Evolutionary conservation across 2,797 vertebrate genomes (phyloP).

Genomic region (Pseudochaenichthys georgianus): DNA sequence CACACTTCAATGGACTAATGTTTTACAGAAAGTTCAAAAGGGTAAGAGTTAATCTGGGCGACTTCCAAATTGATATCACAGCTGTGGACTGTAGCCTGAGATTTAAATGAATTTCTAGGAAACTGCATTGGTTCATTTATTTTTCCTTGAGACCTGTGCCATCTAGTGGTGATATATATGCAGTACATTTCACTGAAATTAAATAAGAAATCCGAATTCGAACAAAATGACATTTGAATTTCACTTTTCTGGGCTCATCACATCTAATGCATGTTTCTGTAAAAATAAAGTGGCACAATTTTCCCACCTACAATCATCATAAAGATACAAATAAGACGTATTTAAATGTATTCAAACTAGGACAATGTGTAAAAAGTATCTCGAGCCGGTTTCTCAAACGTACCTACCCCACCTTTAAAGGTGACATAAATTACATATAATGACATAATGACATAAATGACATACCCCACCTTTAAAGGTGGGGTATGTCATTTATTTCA

Average conservation of each 20-base stretch:
- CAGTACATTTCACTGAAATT: slow-evolving; percentile 13
- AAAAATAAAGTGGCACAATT: not conserved
- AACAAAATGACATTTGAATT: not conserved
- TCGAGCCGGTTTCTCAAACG: too few relatives aligned
- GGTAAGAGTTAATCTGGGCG: not conserved
- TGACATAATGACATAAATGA: too few relatives aligned
- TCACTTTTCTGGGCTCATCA: not conserved
- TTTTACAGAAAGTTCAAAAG: slow-evolving; percentile 4
- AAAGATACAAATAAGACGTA: not conserved
- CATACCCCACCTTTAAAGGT: too few relatives aligned
- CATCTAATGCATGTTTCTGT: not conserved
- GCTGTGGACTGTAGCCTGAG: not conserved
- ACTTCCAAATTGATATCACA: not conserved
- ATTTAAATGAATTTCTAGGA: not conserved
- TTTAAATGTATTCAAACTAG: not conserved
- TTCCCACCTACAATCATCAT: not conserved
- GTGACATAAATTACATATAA: too few relatives aligned
- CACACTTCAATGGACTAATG: not conserved
- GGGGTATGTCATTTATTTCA: too few relatives aligned
- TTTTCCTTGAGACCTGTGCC: slow-evolving; percentile 55
- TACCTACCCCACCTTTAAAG: too few relatives aligned
- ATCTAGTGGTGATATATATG: slow-evolving; percentile 56
- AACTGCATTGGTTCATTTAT: not conserved
- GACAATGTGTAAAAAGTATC: not conserved
- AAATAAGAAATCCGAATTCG: not conserved